These are phyloP conservation scores for Caenorhabditis zanzibari DNA, from an alignment of 2,888 invertebrate genomes.

Conservation along the genomic window DNA sequence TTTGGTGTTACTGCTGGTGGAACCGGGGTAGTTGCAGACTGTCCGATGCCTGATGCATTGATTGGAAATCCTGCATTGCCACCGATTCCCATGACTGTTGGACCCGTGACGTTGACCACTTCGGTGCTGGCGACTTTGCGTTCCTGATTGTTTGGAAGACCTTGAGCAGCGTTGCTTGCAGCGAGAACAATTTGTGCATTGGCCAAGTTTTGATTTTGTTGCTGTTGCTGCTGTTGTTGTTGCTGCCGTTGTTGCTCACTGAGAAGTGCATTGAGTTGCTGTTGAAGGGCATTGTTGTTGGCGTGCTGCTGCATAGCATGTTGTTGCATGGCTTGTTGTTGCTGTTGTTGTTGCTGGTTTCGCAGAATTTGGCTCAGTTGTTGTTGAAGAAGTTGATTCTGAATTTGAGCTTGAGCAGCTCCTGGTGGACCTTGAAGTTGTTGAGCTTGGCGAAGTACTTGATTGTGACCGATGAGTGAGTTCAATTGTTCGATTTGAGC, in stretches of 20 bases:
- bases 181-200: slow-evolving; percentile 51
- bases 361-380: slow-evolving; percentile 33
- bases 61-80: slow-evolving; percentile 27
- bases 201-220: slow-evolving; percentile 39
- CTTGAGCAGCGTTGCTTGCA: slow-evolving; percentile 37
- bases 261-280: slow-evolving; percentile 38
- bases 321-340: slow-evolving; percentile 44
- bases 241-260: slow-evolving; percentile 39
- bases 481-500: slow-evolving; percentile 49
- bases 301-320: slow-evolving; percentile 59
- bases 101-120: slow-evolving; percentile 26
- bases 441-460: slow-evolving; percentile 52
- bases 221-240: slow-evolving; percentile 46
- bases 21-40: slow-evolving; percentile 42
- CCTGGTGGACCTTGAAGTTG: slow-evolving; percentile 55
- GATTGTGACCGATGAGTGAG: slow-evolving; percentile 45
- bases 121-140: slow-evolving; percentile 49
- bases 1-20: slow-evolving; percentile 53
- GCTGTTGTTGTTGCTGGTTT: slow-evolving; percentile 52
- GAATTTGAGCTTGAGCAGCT: slow-evolving; percentile 25
- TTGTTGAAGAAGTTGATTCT: slow-evolving; percentile 48
- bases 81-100: slow-evolving; percentile 11
- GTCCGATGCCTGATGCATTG: neutral
- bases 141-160: slow-evolving; percentile 29
- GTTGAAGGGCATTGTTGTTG: slow-evolving; percentile 36